Evolutionary conservation across 2,113 vertebrate species (phyloP), one percentile per base, ranked within the genome.

Genomic region (Psettodes erumei): DNA sequence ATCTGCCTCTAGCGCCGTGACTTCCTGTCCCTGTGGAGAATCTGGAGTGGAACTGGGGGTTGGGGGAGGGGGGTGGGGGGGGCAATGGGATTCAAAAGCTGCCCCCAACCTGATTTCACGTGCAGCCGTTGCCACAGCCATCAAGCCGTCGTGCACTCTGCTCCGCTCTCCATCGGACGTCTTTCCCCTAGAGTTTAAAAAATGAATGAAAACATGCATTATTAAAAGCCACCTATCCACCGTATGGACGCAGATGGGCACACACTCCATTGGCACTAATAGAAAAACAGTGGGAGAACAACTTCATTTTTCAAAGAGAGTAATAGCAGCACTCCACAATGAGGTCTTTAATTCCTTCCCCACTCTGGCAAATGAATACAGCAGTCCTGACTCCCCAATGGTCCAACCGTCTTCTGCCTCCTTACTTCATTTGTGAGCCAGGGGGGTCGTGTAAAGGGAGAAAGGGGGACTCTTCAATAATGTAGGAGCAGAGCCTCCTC

Each of bases 121-220:
- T 18, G 58, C 75, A 37, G 66, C 47, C 43, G 1, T 6, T 15
- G 71, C 47, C 25, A 12, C 53, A 21, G 37, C 64, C 71, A 13
- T 63, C 42, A 1, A 70, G 0, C 60, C 54, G 38, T 9, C 4
- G 18, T n/a, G 55, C 45, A 73, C 75, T 40, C 58, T 16, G 62
- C 71, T 2, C 28, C 40, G 21, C 64, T 64, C 56, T 33, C 56
- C 56, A 0, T 81, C 51, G 55, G 65, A 74, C 77, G 10, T 30
- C 28, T 50, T 48, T 35, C 63, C 82, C 77, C 43, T 25, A 2
- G 67, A 82, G 69, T 83, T 91, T 85, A 86, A 89, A n/a, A 91
- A 91, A 91, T 89, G 83, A 91, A 90, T 91, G 86, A 85, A 89
- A 80, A 78, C 86, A 86, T 90, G 88, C 89, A 90, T 92, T 91